phyloP scores from a whole-genome alignment of 2,113 vertebrate species.

The Pedionomus torquatus region DNA sequence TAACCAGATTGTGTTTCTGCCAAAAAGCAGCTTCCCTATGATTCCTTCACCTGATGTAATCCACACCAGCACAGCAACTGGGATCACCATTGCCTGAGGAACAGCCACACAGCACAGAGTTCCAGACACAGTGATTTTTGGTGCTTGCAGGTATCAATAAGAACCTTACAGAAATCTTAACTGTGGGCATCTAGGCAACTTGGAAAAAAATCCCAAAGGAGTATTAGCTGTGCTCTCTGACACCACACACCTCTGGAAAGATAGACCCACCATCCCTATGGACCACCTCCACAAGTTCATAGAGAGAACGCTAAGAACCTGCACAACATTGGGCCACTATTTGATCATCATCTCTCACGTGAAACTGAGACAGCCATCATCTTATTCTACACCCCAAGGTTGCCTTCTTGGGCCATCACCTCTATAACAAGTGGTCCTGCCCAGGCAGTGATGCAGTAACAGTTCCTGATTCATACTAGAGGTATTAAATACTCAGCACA shows the following conservation, averaged over 20 bases:
- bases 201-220: background rate
- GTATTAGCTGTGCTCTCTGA: background rate
- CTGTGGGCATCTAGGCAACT: background rate
- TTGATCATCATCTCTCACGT: rapidly evolving
- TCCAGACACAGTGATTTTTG: background rate
- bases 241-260: background rate
- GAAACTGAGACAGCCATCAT: background rate
- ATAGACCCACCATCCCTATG: rapidly evolving
- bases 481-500: background rate
- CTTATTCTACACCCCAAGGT: background rate
- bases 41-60: background rate
- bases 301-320: background rate
- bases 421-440: background rate
- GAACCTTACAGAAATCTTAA: background rate
- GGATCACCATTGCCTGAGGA: background rate
- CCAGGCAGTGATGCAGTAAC: background rate
- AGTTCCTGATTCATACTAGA: rapidly evolving
- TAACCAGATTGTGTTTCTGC: background rate
- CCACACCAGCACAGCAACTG: background rate
- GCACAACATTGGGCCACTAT: background rate
- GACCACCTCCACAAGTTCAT: background rate
- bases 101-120: background rate
- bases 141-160: rapidly evolving
- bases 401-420: background rate
- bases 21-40: background rate